Evolutionary conservation across 2,113 vertebrate species (phyloP), one percentile per base, ranked within the genome.

Genomic region (Verasper variegatus): DNA sequence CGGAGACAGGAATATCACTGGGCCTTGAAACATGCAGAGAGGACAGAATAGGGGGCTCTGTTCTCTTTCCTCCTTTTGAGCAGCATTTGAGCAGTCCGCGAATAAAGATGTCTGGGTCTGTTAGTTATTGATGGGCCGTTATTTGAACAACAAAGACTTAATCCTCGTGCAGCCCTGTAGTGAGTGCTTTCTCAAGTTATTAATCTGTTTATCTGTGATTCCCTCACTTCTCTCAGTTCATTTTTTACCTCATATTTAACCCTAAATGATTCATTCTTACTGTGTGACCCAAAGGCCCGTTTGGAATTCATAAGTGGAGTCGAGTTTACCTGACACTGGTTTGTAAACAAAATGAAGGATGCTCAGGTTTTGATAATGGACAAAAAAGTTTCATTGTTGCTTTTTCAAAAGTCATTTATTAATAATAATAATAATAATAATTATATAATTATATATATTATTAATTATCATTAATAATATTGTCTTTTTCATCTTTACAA

Each of bases 71-170:
- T 68, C 52, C 66, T 78, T 77, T 84, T 67, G 65, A 89, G 83
- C 78, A 63, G 55, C 62, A 52, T 87, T 85, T 72, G 77, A 82
- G 72, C 72, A 66, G 73, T 87, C 81, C 81, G 68, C 17, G 74
- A 90, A 92, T 92, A 90, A 92, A 93, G 90, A 90, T 81, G 90
- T 92, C 89, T 85, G 84, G 75, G 67, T 57, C 68, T 86, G 73
- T 40, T 65, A 58, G 76, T 90, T 92, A 92, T 91, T 90, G 91
- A 93, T 92, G 64, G 62, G 62, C 35, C 37, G 74, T 78, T 83
- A 84, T 83, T 71, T 12, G 55, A 78, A 79, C 88, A 93, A 92
- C 87, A 94, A 93, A 91, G 88, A 79, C 69, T 89, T 89, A 88
- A 90, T 91, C 85, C 68, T 55, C 58, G 40, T 52, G 88, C 92